Evolutionary conservation across 2,888 invertebrate genomes (phyloP).

Genomic region (Laothoe populi): DNA sequence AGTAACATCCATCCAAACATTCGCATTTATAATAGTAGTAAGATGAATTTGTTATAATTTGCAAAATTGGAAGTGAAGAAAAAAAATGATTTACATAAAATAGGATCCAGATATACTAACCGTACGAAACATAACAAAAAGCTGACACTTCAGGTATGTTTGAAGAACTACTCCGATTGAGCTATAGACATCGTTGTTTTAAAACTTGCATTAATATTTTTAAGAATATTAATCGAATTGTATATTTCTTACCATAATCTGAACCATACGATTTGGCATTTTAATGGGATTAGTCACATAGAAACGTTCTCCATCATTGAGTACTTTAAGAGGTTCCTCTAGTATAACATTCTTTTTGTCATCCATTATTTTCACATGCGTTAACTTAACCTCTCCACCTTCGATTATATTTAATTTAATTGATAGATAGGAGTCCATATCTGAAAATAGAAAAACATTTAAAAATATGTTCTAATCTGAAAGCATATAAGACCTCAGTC

Average conservation of each 20-base stretch:
- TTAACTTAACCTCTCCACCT: conserved; percentile 43
- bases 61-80: too few species aligned
- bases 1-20: too few species aligned
- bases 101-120: too few species aligned
- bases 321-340: conserved; percentile 43
- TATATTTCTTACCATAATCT: conserved; percentile 53
- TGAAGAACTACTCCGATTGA: too few species aligned
- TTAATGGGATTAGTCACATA: conserved; percentile 48
- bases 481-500: neutral
- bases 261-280: conserved; percentile 53
- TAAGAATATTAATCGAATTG: neutral
- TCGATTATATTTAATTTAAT: conserved; percentile 47
- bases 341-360: conserved; percentile 42
- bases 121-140: too few species aligned
- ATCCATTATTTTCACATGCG: conserved; percentile 48
- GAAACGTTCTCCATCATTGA: conserved; percentile 46
- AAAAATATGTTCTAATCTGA: neutral
- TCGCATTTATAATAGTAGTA: too few species aligned
- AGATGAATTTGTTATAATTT: too few species aligned
- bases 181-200: too few species aligned
- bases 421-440: conserved; percentile 47
- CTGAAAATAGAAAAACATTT: conserved; percentile 43
- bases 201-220: too few species aligned
- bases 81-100: too few species aligned
- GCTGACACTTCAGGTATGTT: too few species aligned